Conservation (phyloP, 2,888 invertebrate genomes). For the Lasioglossum lativentre region DNA sequence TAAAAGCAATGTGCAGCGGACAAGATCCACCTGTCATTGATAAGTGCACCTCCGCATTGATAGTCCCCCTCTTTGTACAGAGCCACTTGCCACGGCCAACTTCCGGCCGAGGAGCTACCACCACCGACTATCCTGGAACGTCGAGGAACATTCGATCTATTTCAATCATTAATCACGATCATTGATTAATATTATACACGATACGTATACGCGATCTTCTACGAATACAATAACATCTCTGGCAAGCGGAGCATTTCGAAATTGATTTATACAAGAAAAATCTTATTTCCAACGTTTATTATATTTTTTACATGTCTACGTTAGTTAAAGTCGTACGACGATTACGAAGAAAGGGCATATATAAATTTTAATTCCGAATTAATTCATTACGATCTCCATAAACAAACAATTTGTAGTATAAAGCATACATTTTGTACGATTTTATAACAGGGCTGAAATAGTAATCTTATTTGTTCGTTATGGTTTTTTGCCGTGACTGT, state of each 20-base stretch:
- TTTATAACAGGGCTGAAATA: not conserved
- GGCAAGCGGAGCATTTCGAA: not conserved
- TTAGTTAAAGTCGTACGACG: not conserved
- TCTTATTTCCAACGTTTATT: not conserved
- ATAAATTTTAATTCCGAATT: not conserved
- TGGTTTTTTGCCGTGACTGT: not conserved
- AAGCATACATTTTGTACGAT: not conserved
- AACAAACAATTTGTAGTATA: not conserved
- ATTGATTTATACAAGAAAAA: not conserved
- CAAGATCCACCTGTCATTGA: slow-evolving; percentile 90
- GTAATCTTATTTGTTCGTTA: not conserved
- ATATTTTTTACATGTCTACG: no score
- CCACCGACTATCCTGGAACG: slow-evolving; percentile 92
- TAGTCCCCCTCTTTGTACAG: slow-evolving; percentile 94
- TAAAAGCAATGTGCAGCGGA: slow-evolving; percentile 94
- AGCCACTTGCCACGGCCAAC: slow-evolving; percentile 95
- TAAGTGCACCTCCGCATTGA: slow-evolving; percentile 92
- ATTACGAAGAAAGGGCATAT: no score
- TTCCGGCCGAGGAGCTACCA: slow-evolving; percentile 90
- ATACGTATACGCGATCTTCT: not conserved
- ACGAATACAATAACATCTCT: not conserved
- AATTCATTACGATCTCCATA: not conserved
- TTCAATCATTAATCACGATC: slow-evolving; percentile 39
- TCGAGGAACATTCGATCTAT: slow-evolving; percentile 75
- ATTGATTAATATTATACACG: not conserved